Base-by-base conservation (phyloP, 2,888 invertebrate genomes). In the Dasysyrphus albostriatus region DNA sequence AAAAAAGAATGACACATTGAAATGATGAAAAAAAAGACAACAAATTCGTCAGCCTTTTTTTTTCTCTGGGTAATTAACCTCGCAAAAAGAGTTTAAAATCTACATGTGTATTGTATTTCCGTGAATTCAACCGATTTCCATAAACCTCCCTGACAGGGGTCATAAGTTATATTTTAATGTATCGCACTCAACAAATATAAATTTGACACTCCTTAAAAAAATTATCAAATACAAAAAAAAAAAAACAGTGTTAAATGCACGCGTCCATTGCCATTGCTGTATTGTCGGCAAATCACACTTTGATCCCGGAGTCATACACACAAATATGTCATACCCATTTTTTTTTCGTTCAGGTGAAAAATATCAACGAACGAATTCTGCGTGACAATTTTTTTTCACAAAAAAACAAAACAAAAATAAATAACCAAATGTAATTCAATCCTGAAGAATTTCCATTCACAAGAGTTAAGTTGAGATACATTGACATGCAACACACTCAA, bases 401-500 rank as follows among this genome's bases (percentile, higher is more conserved):
- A 37, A 59, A 59, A 59, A 37, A 37, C n/a, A n/a, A n/a, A n/a
- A n/a, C n/a, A n/a, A n/a, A n/a, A n/a, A n/a, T n/a, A 61, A 24
- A 61, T 59, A 58, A 58, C 3, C 34, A 59, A 37, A 39, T 61
- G 61, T 61, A 61, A 61, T 24, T 61, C 61, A 29, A 61, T 59
- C 37, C 37, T 34, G 7, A 61, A 61, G 24, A 61, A 61, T 63
- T 32, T 44, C 19, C 63, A 63, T 61, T 44, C 61, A 42, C 24
- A 61, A 24, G 54, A 69, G 42, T 49, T 49, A 19, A 49, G 5
- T 37, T 2, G 0, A 58, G 34, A 58, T 58, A 58, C 79, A 83
- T 83, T 83, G 83, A 42, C 74, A 83, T 83, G 75, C 83, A 83
- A 24, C 37, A 49, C 78, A 73, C 65, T 73, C 44, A 67, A 63